Conservation (phyloP, 2,113 vertebrate species). For the Esox niger region DNA sequence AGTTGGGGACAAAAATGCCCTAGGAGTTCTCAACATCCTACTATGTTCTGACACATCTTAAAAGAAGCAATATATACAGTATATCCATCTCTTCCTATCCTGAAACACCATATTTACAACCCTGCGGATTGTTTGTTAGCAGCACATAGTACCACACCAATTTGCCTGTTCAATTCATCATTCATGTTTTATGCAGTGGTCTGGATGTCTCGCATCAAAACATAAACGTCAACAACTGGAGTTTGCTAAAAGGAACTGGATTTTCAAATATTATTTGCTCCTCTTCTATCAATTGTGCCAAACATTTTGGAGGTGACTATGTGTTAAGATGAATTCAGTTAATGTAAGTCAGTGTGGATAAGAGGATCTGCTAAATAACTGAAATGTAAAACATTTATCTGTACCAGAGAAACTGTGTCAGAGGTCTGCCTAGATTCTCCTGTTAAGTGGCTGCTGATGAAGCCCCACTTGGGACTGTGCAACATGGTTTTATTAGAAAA, state of each 20-base stretch:
- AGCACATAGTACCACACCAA: neutral
- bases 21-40: neutral
- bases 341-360: no score
- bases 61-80: neutral
- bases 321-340: no score
- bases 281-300: no score
- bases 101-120: neutral
- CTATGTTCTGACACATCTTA: neutral
- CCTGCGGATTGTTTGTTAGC: neutral
- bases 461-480: neutral
- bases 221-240: no score
- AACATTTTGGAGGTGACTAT: no score
- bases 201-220: no score
- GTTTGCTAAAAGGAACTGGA: no score
- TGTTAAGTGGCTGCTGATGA: neutral
- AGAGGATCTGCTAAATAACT: no score
- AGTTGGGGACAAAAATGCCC: neutral
- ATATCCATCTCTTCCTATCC: neutral
- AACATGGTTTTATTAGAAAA: neutral
- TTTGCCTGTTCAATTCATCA: slow-evolving; percentile 37
- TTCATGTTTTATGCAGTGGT: slow-evolving; percentile 56
- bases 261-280: no score
- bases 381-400: no score
- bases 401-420: neutral
- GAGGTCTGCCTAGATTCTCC: neutral